These are phyloP conservation scores for Prionace glauca DNA, from an alignment of 2,797 vertebrate species.

Conservation along the genomic window DNA sequence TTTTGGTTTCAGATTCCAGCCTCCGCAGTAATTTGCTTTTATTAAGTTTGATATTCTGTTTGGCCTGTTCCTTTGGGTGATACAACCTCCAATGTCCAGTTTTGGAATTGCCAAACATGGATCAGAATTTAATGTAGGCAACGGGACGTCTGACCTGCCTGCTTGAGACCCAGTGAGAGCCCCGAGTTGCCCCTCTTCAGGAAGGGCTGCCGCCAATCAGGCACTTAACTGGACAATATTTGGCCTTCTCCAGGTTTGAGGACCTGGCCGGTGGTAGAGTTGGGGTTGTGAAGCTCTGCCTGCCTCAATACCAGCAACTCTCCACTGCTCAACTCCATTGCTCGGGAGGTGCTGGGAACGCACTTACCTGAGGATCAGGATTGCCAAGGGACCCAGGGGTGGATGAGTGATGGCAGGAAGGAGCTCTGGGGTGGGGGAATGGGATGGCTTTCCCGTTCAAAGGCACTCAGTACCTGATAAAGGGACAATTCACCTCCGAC, in stretches of 20 bases:
- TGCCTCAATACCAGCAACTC: no score
- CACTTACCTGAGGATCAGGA: background rate
- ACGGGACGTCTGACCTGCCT: no score
- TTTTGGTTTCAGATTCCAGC: no score
- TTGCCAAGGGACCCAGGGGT: background rate
- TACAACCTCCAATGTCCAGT: background rate
- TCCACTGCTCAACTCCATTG: background rate
- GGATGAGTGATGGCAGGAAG: background rate
- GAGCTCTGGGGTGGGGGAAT: no score
- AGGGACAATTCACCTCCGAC: no score
- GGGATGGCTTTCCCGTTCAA: no score
- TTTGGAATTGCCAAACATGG: background rate
- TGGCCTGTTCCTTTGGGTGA: background rate
- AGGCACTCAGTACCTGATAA: no score
- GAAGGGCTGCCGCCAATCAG: background rate
- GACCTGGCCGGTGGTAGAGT: no score
- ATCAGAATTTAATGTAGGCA: background rate
- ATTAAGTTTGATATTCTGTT: background rate
- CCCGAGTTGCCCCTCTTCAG: background rate
- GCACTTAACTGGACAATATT: background rate
- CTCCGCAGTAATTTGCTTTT: background rate
- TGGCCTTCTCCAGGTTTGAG: background rate
- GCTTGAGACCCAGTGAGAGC: background rate
- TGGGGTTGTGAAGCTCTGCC: no score
- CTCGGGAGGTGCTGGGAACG: background rate